Percentiles rank a stretch among this genome's conserved stretches.
Conservation (phyloP, 2,888 invertebrate genomes). For the Orgyia antiqua region DNA sequence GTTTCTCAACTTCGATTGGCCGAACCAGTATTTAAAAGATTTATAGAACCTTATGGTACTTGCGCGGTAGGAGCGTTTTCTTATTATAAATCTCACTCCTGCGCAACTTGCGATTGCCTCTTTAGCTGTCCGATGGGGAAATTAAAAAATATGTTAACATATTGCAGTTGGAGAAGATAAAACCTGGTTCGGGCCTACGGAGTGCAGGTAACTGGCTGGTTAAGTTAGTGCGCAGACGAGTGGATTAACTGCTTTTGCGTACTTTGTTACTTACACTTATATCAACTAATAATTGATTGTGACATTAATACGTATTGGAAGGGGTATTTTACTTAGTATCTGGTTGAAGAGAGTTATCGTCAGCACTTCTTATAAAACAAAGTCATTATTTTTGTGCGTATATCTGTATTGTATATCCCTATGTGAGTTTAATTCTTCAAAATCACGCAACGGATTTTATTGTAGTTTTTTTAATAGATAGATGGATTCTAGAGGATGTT, state of each 20-base stretch:
- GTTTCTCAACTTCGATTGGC: constrained; percentile 77
- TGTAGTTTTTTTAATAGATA: no score
- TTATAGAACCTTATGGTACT: constrained; percentile 73
- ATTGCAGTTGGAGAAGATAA: constrained; percentile 49
- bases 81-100: constrained; percentile 76
- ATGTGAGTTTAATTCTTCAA: no score
- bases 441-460: no score
- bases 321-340: constrained; percentile 13
- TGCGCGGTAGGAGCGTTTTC: constrained; percentile 76
- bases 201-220: constrained; percentile 56
- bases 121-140: constrained; percentile 59
- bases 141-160: constrained; percentile 76
- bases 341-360: no score
- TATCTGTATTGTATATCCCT: no score
- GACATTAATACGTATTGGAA: constrained; percentile 27
- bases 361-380: no score
- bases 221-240: constrained; percentile 49
- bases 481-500: no score
- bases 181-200: constrained; percentile 27
- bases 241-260: constrained; percentile 19
- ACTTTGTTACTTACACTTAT: constrained; percentile 12
- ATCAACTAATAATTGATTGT: constrained; percentile 29
- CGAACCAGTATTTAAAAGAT: constrained; percentile 73
- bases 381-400: no score
- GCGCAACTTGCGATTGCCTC: constrained; percentile 66